phyloP scores from a whole-genome alignment of 2,888 invertebrate genomes.

The Lomographa bimaculata region DNA sequence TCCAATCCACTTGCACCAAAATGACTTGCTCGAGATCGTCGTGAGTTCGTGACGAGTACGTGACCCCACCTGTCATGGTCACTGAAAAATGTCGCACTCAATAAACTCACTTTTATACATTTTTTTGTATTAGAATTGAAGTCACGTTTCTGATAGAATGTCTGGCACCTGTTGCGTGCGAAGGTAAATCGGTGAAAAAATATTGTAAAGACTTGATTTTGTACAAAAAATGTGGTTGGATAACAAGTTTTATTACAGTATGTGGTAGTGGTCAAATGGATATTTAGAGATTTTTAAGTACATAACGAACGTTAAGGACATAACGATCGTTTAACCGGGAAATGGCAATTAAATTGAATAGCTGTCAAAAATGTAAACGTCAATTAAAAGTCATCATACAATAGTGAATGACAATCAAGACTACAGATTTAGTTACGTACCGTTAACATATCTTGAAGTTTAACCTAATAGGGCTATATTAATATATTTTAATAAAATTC shows the following conservation, averaged over 20 bases:
- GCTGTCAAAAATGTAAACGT: no score
- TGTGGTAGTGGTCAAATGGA: no score
- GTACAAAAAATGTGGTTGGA: background rate
- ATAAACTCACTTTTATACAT: conserved; percentile 23
- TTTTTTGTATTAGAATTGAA: conserved; percentile 21
- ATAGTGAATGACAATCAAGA: no score
- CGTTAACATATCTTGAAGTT: no score
- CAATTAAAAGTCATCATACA: no score
- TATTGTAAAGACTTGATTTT: conserved; percentile 10
- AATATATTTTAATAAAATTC: no score
- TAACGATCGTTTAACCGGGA: no score
- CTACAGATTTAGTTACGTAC: no score
- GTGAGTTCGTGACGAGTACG: conserved; percentile 38
- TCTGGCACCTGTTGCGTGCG: conserved; percentile 17
- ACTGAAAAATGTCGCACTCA: conserved; percentile 45
- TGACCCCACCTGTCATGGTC: conserved; percentile 53
- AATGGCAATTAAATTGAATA: background rate
- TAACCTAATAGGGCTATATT: no score
- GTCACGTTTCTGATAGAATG: conserved; percentile 23
- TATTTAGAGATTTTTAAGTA: no score
- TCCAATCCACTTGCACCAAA: conserved; percentile 14
- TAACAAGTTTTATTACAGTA: background rate
- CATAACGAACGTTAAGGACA: no score
- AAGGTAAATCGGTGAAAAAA: conserved; percentile 15
- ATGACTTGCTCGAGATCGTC: conserved; percentile 37